Percentiles rank a stretch among this genome's conserved stretches.
Conservation (phyloP, 2,797 vertebrate species). For the Pogoniulus pusillus region DNA sequence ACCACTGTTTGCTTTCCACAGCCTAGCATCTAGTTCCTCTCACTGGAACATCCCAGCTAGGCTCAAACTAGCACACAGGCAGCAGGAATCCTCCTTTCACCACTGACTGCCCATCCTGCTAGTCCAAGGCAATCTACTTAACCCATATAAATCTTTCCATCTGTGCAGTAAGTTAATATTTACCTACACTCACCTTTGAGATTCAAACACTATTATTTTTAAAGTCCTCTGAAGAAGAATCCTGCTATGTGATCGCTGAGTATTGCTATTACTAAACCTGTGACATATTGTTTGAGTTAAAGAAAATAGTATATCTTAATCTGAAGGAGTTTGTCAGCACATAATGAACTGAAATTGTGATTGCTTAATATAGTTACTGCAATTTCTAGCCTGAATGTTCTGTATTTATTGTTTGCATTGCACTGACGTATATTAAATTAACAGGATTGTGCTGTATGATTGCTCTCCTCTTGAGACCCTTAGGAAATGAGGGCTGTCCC, state of each 20-base stretch:
- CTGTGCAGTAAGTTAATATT: constrained; percentile 30
- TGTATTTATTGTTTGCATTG: constrained; percentile 53
- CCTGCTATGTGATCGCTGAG: neutral
- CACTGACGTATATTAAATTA: constrained; percentile 59
- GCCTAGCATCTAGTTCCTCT: too few relatives aligned
- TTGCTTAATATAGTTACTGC: constrained; percentile 46
- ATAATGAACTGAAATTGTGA: constrained; percentile 37
- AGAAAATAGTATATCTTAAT: constrained; percentile 43
- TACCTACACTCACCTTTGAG: neutral
- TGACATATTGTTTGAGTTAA: constrained; percentile 39
- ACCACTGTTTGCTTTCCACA: too few relatives aligned
- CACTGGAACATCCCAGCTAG: too few relatives aligned
- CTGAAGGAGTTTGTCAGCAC: constrained; percentile 37
- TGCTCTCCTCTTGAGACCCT: constrained; percentile 45
- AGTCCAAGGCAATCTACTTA: neutral
- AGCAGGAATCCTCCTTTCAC: neutral
- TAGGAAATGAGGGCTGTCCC: constrained; percentile 46
- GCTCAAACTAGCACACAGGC: too few relatives aligned
- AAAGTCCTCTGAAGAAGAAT: constrained; percentile 33
- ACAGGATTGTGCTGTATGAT: constrained; percentile 49
- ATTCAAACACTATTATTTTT: constrained; percentile 34
- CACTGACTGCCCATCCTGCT: neutral
- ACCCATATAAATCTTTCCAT: neutral
- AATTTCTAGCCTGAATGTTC: constrained; percentile 49
- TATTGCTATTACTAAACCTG: constrained; percentile 43